Conservation (phyloP, 2,113 vertebrate genomes). For the Neodontobutis hainanensis region DNA sequence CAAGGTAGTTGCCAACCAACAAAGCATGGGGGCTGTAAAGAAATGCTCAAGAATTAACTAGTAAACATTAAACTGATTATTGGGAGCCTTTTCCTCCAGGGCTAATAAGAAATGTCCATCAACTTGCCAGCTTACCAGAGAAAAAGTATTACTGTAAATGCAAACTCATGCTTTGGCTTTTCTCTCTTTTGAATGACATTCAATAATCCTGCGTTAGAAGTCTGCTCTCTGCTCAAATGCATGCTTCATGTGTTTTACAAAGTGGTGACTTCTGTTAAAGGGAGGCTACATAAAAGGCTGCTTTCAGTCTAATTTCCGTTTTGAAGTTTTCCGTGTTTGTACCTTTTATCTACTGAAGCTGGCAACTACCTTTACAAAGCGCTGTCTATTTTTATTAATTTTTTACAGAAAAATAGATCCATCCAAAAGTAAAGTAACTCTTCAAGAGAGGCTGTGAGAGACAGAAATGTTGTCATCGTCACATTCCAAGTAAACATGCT, state of each 20-base stretch:
- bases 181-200: constrained; percentile 65
- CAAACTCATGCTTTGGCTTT: constrained; percentile 79
- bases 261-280: constrained; percentile 64
- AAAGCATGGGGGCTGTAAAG: constrained; percentile 26
- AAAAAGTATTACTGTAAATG: constrained; percentile 60
- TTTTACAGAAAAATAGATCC: constrained; percentile 75
- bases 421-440: constrained; percentile 71
- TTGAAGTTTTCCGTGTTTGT: constrained; percentile 42
- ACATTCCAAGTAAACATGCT: constrained; percentile 77
- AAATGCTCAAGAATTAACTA: constrained; percentile 45
- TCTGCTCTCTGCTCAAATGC: constrained; percentile 50
- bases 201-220: constrained; percentile 42
- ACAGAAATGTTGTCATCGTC: constrained; percentile 53
- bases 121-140: constrained; percentile 42
- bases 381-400: background rate
- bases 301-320: constrained; percentile 28
- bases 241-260: constrained; percentile 54
- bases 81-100: constrained; percentile 37
- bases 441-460: constrained; percentile 64
- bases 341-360: constrained; percentile 54
- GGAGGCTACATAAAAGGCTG: constrained; percentile 74
- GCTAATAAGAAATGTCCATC: constrained; percentile 44
- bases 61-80: constrained; percentile 59
- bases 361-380: constrained; percentile 69
- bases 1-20: constrained; percentile 65